Conservation (phyloP, 2,113 vertebrate species). For the Chamaea fasciata region DNA sequence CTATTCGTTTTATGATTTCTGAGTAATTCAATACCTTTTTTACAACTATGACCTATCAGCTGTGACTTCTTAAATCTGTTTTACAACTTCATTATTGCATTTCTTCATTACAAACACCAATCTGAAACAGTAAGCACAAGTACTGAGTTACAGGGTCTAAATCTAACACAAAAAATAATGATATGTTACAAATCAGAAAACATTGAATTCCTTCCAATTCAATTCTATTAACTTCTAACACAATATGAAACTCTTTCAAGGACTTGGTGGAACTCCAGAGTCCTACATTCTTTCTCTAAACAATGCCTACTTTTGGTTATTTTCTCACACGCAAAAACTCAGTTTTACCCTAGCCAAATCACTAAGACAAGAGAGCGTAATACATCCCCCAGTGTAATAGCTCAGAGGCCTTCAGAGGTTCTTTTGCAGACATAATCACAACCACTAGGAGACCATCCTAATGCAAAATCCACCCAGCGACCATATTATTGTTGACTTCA, state of each 20-base stretch:
- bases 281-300: not conserved
- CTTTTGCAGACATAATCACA: not conserved
- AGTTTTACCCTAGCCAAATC: not conserved
- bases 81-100: not conserved
- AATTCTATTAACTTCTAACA: not conserved
- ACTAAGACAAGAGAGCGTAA: not conserved
- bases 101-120: not conserved
- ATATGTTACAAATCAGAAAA: not conserved
- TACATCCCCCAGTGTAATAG: not conserved
- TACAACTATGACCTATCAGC: not conserved
- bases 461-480: not conserved
- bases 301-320: not conserved
- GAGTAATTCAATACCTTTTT: not conserved
- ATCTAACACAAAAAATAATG: not conserved
- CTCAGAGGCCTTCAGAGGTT: not conserved
- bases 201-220: not conserved
- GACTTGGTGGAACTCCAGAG: not conserved
- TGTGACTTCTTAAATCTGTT: not conserved
- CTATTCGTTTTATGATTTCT: not conserved
- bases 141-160: not conserved
- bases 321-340: not conserved
- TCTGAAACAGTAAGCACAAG: not conserved
- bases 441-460: not conserved
- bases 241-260: not conserved
- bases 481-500: not conserved